These are phyloP conservation scores for Pocillopora verrucosa DNA, from an alignment of 64 coral and sea anemone genomes.

Conservation along the genomic window DNA sequence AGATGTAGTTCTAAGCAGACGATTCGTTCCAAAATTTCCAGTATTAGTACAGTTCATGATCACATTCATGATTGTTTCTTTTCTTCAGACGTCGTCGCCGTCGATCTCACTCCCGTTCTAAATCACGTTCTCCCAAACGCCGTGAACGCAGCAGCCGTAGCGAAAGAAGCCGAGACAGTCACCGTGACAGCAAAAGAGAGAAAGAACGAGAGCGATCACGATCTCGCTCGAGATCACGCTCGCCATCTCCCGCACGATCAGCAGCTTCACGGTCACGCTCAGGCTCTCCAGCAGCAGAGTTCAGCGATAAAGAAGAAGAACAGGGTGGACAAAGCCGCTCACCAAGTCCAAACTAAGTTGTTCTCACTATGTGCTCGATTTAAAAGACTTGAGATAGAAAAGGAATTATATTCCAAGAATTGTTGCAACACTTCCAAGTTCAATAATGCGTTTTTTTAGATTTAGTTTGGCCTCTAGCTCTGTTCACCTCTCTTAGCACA, in stretches of 20 bases:
- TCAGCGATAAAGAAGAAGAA: constrained; percentile 75
- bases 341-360: constrained; percentile 44
- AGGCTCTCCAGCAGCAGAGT: constrained; percentile 43
- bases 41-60: background rate
- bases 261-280: constrained; percentile 60
- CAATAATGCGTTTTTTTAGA: no score
- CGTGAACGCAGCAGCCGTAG: background rate
- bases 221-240: constrained; percentile 71
- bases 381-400: no score
- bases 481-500: no score
- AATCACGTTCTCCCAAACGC: constrained; percentile 20
- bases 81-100: constrained; percentile 45
- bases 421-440: background rate
- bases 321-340: constrained; percentile 59
- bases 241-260: constrained; percentile 41
- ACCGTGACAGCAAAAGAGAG: constrained; percentile 11
- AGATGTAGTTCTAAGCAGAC: no score
- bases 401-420: background rate
- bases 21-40: no score
- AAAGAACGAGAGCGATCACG: constrained; percentile 53
- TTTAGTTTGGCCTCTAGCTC: no score
- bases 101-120: constrained; percentile 40
- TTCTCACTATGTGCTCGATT: no score
- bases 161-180: background rate
- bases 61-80: background rate